A percentile compares a stretch with the other conserved stretches of the same genome.
Conservation (phyloP, 2,113 vertebrate species). For the Butorides virescens region DNA sequence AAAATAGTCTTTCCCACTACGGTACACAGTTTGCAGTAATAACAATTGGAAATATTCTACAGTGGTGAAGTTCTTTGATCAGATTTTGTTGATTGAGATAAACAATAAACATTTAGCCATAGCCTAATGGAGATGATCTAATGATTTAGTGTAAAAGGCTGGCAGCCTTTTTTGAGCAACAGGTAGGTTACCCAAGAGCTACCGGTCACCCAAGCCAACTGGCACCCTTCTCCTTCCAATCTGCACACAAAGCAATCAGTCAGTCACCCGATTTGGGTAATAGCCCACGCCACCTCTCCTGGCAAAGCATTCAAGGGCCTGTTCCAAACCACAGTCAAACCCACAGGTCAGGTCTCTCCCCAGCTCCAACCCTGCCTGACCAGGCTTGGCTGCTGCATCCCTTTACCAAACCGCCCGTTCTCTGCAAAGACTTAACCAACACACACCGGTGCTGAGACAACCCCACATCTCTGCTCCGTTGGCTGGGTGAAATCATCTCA, state of each 20-base stretch:
- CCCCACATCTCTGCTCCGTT: neutral
- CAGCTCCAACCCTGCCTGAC: neutral
- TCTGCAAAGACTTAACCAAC: neutral
- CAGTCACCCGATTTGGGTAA: fast-evolving
- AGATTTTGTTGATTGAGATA: fast-evolving
- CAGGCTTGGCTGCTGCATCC: neutral
- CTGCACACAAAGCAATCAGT: neutral
- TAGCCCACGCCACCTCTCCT: neutral
- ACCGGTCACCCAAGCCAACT: neutral
- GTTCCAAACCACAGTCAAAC: neutral
- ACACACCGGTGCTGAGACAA: fast-evolving
- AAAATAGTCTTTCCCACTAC: neutral
- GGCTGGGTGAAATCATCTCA: neutral
- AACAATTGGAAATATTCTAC: neutral
- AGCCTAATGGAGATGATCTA: neutral
- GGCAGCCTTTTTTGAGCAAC: neutral
- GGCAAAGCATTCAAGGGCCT: neutral
- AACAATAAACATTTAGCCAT: neutral
- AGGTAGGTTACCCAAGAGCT: neutral
- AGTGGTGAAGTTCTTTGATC: neutral
- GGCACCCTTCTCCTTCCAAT: neutral
- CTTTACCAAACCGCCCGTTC: fast-evolving
- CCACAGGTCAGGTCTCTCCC: neutral
- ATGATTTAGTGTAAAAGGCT: neutral
- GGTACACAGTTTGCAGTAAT: no score